Evolutionary conservation across 1,140 invertebrate species (phyloP), one percentile per base, ranked within the genome.

Genomic region (Brachionus calyciflorus): DNA sequence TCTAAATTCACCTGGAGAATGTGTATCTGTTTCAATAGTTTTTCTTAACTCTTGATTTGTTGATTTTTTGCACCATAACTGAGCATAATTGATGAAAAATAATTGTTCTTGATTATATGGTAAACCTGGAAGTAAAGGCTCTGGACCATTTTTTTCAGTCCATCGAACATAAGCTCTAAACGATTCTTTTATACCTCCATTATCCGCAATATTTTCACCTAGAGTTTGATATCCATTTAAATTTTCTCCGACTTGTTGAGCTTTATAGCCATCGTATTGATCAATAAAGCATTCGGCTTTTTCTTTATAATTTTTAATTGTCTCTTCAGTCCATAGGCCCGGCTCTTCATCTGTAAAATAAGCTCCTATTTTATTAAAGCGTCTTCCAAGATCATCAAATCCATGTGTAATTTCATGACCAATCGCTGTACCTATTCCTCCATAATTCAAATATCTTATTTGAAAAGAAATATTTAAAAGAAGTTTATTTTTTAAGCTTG

Each of bases 401-500:
- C 73, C 87, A 79, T 88, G 88, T 3, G 88, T 88, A 40, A 89
- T 89, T 82, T 89, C 88, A 79, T 89, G 88, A 6, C 88, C 88
- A 77, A 89, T 89, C 1, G 89, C 88, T 7, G 87, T 85, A 21
- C 88, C 88, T 69, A 89, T 89, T 10, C 86, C 88, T 24, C 88
- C 93, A 82, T 93, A 94, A 83, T 93, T 92, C 14, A 93, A 81
- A 10, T 83, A 82, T n/a, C 82, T 84, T n/a, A n/a, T n/a, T n/a
- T n/a, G n/a, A n/a, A n/a, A n/a, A 78, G 17, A 78, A 79, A 44
- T 33, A n/a, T 40, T n/a, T n/a, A n/a, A n/a, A n/a, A n/a, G n/a
- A n/a, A n/a, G n/a, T n/a, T n/a, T n/a, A n/a, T n/a, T n/a, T n/a
- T n/a, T n/a, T n/a, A n/a, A n/a, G n/a, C n/a, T n/a, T n/a, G n/a